A percentile compares a stretch with the other conserved stretches of the same genome.
Evolutionary conservation across 1,140 invertebrate genomes (phyloP).

Genomic region (Pristionchus pacificus): DNA sequence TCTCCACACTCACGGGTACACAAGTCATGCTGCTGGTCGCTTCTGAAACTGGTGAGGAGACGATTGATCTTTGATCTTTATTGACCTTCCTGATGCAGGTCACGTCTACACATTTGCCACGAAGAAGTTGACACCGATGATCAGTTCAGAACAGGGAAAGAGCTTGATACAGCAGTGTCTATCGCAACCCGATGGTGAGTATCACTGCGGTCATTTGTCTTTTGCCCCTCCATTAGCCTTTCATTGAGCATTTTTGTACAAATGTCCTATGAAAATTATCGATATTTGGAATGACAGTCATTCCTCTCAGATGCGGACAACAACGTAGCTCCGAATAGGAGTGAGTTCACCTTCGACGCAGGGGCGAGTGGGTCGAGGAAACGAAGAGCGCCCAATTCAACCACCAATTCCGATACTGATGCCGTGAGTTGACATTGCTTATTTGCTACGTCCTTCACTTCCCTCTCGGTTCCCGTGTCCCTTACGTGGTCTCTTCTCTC

Average conservation of each 20-base stretch:
- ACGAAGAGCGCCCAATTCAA: constrained; percentile 9
- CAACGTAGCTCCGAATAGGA: constrained; percentile 26
- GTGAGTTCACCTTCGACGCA: constrained; percentile 52
- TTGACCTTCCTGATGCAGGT: constrained; percentile 72
- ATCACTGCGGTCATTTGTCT: background rate
- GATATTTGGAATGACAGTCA: background rate
- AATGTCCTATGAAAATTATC: background rate
- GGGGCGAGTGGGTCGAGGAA: constrained; percentile 21
- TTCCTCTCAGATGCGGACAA: constrained; percentile 11
- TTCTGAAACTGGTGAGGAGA: constrained; percentile 72
- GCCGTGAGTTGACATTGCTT: too few species aligned
- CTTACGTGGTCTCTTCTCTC: too few species aligned
- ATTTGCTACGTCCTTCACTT: too few species aligned
- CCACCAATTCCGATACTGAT: too few species aligned
- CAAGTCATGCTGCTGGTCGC: constrained; percentile 95
- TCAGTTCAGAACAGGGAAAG: constrained; percentile 96
- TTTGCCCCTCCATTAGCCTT: constrained; percentile 1
- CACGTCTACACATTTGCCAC: constrained; percentile 99
- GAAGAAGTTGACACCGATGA: constrained; percentile 97
- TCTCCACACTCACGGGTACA: constrained; percentile 95
- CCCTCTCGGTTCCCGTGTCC: too few species aligned
- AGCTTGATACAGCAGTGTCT: constrained; percentile 96
- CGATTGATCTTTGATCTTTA: constrained; percentile 77
- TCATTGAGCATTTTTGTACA: background rate
- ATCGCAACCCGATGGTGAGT: constrained; percentile 78